Base-by-base conservation (phyloP, 2,888 invertebrate genomes). In the Oscheius sp. region DNA sequence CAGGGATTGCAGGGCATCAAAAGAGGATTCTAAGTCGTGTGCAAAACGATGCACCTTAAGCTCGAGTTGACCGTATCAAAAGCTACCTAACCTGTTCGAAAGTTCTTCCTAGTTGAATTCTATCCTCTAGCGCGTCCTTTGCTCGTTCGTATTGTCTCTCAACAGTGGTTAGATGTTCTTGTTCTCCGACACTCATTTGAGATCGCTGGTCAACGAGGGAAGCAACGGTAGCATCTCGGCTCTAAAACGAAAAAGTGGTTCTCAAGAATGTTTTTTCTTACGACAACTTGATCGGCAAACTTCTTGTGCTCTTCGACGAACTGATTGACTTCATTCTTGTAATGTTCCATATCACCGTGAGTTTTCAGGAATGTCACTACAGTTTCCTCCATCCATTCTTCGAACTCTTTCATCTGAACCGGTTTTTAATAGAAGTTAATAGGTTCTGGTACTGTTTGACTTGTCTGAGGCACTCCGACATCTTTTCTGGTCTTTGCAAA, bases 31-130 rank as follows among this genome's bases (percentile, higher is more conserved):
- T 33, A 88, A 74, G 60, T 88, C 87, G 48, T 79, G 76, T 57
- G 80, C 82, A 70, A 88, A 86, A 33, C 83, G 83, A 74, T 86
- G 85, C 55, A 86, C 83, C 85, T 85, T 4, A 5, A 59, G n/a
- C 10, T 9, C 32, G 0, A 59, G 9, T 47, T 63, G 29, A 21
- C 21, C 21, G 21, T 21, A 47, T 13, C 5, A n/a, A 63, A 42
- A 47, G 10, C 21, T 3, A n/a, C 21, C 48, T n/a, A 13, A 85
- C 85, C 75, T 87, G 85, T 74, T 87, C 84, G 74, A 86, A 87
- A 35, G 82, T 82, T 9, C 76, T 75, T 53, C 84, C 88, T n/a
- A 88, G 75, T 59, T 85, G 79, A 50, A 87, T 79, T 29, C 88
- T 79, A 51, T 76, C 77, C 59, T 87, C 88, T 13, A 86, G 58